Percentiles rank a stretch among this genome's conserved stretches.
Conservation (phyloP, 1,140 invertebrate genomes). For the Bilobella aurantiaca region DNA sequence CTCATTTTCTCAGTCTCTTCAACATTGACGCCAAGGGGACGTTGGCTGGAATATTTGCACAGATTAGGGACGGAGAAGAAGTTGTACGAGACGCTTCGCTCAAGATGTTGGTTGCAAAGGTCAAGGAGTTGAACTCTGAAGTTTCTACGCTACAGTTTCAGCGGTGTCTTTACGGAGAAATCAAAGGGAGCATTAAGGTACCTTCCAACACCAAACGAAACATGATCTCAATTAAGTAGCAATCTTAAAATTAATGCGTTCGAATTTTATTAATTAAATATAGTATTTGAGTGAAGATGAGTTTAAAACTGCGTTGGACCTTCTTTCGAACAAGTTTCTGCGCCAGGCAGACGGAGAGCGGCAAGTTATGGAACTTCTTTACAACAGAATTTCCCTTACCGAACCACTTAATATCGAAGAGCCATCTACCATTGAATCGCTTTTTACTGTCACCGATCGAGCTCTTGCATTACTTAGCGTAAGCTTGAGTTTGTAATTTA, state of each 20-base stretch:
- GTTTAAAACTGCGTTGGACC: slow-evolving; percentile 77
- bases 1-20: slow-evolving; percentile 53
- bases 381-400: too few relatives aligned
- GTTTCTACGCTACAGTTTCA: slow-evolving; percentile 75
- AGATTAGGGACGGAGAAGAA: slow-evolving; percentile 67
- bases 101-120: slow-evolving; percentile 72
- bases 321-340: too few relatives aligned
- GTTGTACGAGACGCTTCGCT: slow-evolving; percentile 71
- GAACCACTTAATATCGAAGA: too few relatives aligned
- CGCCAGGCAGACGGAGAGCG: slow-evolving; percentile 71
- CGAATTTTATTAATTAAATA: too few relatives aligned
- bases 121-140: slow-evolving; percentile 65
- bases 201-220: too few relatives aligned
- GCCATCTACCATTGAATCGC: slow-evolving; percentile 62
- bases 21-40: slow-evolving; percentile 54
- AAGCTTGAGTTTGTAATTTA: slow-evolving; percentile 42
- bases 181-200: slow-evolving; percentile 75
- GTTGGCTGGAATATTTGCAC: slow-evolving; percentile 72
- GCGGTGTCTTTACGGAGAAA: slow-evolving; percentile 69
- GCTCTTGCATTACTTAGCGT: slow-evolving; percentile 74
- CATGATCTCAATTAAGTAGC: too few relatives aligned
- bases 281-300: slow-evolving; percentile 84
- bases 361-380: slow-evolving; percentile 71
- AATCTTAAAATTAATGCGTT: too few relatives aligned
- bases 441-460: slow-evolving; percentile 73